Base-by-base conservation (phyloP, 2,113 vertebrate genomes). In the Malurus melanocephalus region DNA sequence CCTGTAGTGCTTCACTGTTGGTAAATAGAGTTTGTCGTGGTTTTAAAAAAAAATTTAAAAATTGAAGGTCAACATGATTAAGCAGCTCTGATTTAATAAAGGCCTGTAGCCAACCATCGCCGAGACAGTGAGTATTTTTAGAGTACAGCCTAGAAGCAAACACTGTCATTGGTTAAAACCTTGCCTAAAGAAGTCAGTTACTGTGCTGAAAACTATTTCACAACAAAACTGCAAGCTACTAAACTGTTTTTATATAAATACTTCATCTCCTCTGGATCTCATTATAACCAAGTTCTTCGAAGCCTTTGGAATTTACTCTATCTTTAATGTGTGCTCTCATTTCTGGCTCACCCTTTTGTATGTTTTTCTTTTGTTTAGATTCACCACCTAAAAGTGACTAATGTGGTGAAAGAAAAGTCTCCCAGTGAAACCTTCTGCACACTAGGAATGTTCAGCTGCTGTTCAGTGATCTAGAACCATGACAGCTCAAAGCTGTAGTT, bases 1-100 rank as follows among this genome's bases (percentile, higher is more conserved):
- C 97, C 96, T 97, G 98, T 98, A 99, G 98, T 98, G 99, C 98
- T 98, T 98, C 92, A 66, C 97, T 95, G 97, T 98, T 96, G 96
- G 95, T 97, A 95, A 96, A 95, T 96, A 96, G 92, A 96, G 96
- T 97, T 96, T 97, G 85, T 97, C 61, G 97, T 98, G 98, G 96
- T 97, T 97, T 87, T 84, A 89, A 85, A 79, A 91, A 72, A 89
- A 87, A 40, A 5, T 52, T 13, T 4, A 82, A 83, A 95, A 96
- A 93, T 93, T 92, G 96, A 95, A 94, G 92, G 93, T 96, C 95
- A 93, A 97, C 93, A 96, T 94, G 96, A 97, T 96, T 96, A 97
- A 98, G 98, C 98, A 98, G 98, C 98, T 98, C 98, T 78, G 19
- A 97, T 96, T 96, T 95, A 97, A 96, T 97, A 97, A 95, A 94